These are phyloP conservation scores for Heliconius aoede DNA, from an alignment of 2,888 invertebrate species.

Conservation along the genomic window DNA sequence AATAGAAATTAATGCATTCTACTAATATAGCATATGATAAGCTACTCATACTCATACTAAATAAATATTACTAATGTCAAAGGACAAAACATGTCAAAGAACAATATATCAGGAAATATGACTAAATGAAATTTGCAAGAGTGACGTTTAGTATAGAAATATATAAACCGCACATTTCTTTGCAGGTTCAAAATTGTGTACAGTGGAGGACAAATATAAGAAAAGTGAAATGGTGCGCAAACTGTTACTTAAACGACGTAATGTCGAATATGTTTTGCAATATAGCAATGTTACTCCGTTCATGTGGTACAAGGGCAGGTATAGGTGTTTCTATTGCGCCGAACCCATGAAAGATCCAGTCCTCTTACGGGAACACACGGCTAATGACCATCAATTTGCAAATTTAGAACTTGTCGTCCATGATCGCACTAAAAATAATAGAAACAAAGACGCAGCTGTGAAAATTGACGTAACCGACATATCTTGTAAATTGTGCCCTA, in stretches of 20 bases:
- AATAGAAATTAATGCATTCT: background rate
- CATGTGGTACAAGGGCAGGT: constrained; percentile 75
- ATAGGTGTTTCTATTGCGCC: constrained; percentile 73
- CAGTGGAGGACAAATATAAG: constrained; percentile 74
- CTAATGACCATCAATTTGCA: constrained; percentile 63
- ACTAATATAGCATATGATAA: background rate
- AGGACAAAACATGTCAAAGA: background rate
- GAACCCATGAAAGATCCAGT: constrained; percentile 72
- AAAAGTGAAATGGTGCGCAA: constrained; percentile 72
- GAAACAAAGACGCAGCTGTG: constrained; percentile 76
- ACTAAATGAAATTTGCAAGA: constrained; percentile 11
- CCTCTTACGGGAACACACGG: constrained; percentile 65
- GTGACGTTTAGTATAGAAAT: constrained; percentile 23
- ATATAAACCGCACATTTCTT: constrained; percentile 61
- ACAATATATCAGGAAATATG: background rate
- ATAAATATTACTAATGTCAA: background rate
- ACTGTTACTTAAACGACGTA: constrained; percentile 68
- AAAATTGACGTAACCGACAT: constrained; percentile 75
- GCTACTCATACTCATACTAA: too few relatives aligned
- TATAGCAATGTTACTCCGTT: constrained; percentile 77
- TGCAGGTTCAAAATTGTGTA: constrained; percentile 72
- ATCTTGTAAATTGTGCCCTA: constrained; percentile 68
- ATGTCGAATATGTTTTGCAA: constrained; percentile 75
- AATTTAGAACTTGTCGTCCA: constrained; percentile 71
- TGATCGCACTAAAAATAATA: constrained; percentile 73